A percentile compares a stretch with the other conserved stretches of the same genome.
phyloP scores from a whole-genome alignment of 2,888 invertebrate species.

The Scaptomyza caliginosa region DNA sequence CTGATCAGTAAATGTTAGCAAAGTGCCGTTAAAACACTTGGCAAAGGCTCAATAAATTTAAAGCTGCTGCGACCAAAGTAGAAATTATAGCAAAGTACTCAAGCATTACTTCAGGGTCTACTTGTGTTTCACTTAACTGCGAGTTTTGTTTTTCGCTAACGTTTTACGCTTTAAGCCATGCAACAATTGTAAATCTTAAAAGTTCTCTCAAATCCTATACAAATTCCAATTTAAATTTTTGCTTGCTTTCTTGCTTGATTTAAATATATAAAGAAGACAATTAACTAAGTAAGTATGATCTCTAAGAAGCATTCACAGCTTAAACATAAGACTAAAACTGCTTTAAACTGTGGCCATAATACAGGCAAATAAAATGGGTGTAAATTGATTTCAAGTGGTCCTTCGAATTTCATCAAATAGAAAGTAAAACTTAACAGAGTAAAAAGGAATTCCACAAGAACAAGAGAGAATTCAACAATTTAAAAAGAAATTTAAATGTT shows the following conservation, averaged over 20 bases:
- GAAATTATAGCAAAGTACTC: neutral
- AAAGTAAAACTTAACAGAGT: neutral
- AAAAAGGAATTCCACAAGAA: too few species aligned
- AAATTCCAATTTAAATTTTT: neutral
- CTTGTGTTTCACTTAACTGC: neutral
- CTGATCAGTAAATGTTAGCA: slow-evolving; percentile 37
- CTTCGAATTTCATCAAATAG: neutral
- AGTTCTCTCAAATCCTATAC: neutral
- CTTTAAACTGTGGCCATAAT: neutral
- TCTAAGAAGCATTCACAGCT: neutral
- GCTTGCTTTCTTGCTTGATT: neutral
- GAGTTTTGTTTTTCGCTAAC: neutral
- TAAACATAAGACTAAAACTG: neutral
- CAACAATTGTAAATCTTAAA: neutral
- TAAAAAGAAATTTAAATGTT: neutral
- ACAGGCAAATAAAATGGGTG: neutral
- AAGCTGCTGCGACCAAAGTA: neutral
- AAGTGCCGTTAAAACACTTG: slow-evolving; percentile 46
- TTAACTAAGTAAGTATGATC: too few species aligned
- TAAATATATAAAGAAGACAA: neutral
- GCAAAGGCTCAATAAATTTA: slow-evolving; percentile 6
- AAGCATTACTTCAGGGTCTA: neutral
- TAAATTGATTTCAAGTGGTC: neutral
- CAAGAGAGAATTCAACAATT: neutral
- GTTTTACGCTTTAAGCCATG: neutral